Evolutionary conservation across 2,888 invertebrate species (phyloP), one percentile per base, ranked within the genome.

Genomic region (Ophion ventricosus): DNA sequence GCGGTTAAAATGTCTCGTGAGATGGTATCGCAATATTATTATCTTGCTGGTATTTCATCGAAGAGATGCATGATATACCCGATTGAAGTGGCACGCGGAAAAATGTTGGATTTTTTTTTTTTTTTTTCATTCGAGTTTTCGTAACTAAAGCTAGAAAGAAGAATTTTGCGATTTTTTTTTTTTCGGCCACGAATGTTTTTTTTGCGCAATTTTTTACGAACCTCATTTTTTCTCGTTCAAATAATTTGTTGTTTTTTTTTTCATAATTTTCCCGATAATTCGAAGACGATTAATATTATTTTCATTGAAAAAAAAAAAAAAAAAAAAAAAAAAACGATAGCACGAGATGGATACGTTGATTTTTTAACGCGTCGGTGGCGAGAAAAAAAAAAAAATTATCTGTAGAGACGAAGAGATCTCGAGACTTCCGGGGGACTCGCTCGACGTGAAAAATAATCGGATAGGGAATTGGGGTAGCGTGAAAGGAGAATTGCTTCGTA

Each of bases 1-100:
- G 73, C 78, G 70, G 76, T 69, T 59, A 29, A 64, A 77, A 64
- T 40, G 40, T 73, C 64, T 54, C 74, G 74, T 63, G 72, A 80
- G 66, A n/a, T n/a, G n/a, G 54, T 76, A 59, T 77, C 82, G 43
- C 75, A 40, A 66, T 40, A 43, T 8, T 63, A n/a, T 49, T 63
- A 7, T 35, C 26, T 74, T n/a, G 8, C 43, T 49, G 49, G 49
- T 49, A 49, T 49, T 49, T 49, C 35, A 35, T 35, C 49, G 49
- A 49, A 49, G 49, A 14, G 14, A 49, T 43, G 14, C 17, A 17
- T 17, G 49, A 17, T 49, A 17, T 3, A 14, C 14, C 1, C 49
- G 14, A 14, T 49, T 35, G 8, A 35, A 35, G 35, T 0, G 35
- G 35, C 35, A 35, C 35, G 35, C n/a, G 35, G 0, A 35, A 1